Base-by-base conservation (phyloP, 2,888 invertebrate species). In the Sinelater perroti region DNA sequence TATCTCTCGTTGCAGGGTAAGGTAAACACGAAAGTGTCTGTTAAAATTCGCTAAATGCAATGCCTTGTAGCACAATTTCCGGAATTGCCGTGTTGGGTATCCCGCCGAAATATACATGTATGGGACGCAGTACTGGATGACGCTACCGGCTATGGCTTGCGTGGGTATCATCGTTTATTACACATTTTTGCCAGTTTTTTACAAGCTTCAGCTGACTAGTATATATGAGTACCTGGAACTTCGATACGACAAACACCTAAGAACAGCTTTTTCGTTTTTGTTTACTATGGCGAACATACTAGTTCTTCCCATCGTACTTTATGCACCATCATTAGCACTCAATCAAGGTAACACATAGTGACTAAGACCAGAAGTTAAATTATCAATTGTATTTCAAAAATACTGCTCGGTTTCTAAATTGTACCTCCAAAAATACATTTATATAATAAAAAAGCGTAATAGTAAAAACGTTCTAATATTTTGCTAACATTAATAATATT, bases 21-120 rank as follows among this genome's bases (percentile, higher is more conserved):
- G n/a, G n/a, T n/a, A n/a, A n/a, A n/a, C n/a, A n/a, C n/a, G n/a
- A n/a, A n/a, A n/a, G n/a, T n/a, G n/a, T n/a, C n/a, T n/a, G n/a
- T n/a, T n/a, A n/a, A n/a, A n/a, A n/a, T n/a, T n/a, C n/a, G n/a
- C n/a, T n/a, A n/a, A n/a, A n/a, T n/a, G n/a, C n/a, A n/a, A n/a
- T n/a, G n/a, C n/a, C n/a, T n/a, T n/a, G n/a, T 75, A 90, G 89
- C 69, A 87, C 88, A 62, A 77, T 89, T 67, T 90, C 90, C 1
- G 89, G 89, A 31, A 86, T 90, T 31, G 89, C 89, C 0, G 76
- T 91, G 3, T 80, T 91, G 4, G 90, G 88, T 0, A 83, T 88
- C 90, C 91, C 0, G 85, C 89, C 0, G 90, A 91, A 71, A 84
- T 90, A 62, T 91, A 91, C 71, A 78, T 84, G 17, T 85, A 85